Base-by-base conservation (phyloP, 2,113 vertebrate species). In the Ahaetulla prasina region DNA sequence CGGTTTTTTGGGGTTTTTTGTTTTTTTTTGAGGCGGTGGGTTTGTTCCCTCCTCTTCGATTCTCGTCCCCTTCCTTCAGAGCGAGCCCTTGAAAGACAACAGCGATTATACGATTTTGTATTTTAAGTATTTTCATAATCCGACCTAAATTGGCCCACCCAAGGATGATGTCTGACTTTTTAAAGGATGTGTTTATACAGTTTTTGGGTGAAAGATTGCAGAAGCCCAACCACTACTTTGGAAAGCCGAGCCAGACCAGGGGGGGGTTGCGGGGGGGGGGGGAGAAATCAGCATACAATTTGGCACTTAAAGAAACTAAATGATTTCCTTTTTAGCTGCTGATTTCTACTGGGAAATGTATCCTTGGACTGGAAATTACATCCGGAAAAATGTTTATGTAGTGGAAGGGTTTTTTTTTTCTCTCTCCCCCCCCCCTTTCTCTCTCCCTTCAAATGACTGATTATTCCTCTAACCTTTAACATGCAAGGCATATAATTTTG, bases 381-480 rank as follows among this genome's bases (percentile, higher is more conserved):
- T 99, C 99, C 99, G 98, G 99, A 98, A 99, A 99, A 99, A 99
- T 99, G 99, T 99, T 99, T 99, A 99, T 99, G 98, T 98, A 99
- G 98, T 98, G 97, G 60, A 63, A 63, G 60, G 98, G 98, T 98
- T 98, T 89, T 63, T 54, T 35, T 27, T 60, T 2, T 5, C 50
- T 6, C 3, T 54, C 6, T 8, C 54, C 45, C 16, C 0, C 54
- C 10, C 57, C 10, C 23, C 57, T 27, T 9, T 10, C 25, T 27
- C 57, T 3, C 55, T 55, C 57, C 35, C 22, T 92, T 97, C 98
- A 98, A 99, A 98, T 98, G 98, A 99, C 98, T 98, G 98, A 99
- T 99, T 99, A 98, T 99, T 99, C 98, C 96, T 98, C 98, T 99
- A 98, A 99, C 98, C 99, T 99, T 99, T 99, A 98, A 98, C 98